Evolutionary conservation across 2,113 vertebrate species (phyloP).

Genomic region (Tragulus kanchil): DNA sequence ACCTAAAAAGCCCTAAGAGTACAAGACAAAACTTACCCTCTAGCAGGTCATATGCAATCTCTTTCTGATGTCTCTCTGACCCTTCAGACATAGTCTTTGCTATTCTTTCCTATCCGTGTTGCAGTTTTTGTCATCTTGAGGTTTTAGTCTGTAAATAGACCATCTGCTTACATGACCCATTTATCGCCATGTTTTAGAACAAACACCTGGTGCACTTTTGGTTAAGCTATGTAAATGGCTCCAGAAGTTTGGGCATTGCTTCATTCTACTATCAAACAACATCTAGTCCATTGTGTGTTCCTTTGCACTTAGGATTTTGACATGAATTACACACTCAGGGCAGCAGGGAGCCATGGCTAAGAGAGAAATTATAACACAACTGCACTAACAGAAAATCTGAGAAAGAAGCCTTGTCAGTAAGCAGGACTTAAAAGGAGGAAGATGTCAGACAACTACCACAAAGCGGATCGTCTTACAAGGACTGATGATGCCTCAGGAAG

Average conservation of each 20-base stretch:
- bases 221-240: background rate
- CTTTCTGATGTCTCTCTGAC: background rate
- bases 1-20: background rate
- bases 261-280: background rate
- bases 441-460: background rate
- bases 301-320: background rate
- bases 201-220: background rate
- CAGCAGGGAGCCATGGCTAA: background rate
- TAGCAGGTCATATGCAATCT: background rate
- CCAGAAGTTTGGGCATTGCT: background rate
- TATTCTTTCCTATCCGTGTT: background rate
- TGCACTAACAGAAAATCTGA: background rate
- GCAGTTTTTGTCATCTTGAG: background rate
- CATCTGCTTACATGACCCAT: too few relatives aligned
- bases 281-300: background rate
- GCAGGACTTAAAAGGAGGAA: background rate
- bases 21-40: background rate
- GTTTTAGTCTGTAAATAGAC: background rate
- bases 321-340: background rate
- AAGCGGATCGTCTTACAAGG: background rate
- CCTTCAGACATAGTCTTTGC: background rate
- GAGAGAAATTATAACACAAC: background rate
- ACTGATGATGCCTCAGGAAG: background rate
- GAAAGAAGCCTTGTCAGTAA: slow-evolving; percentile 12
- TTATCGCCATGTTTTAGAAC: background rate